These are phyloP conservation scores for Oryzias curvinotus DNA, from an alignment of 2,113 vertebrate species.

Conservation along the genomic window DNA sequence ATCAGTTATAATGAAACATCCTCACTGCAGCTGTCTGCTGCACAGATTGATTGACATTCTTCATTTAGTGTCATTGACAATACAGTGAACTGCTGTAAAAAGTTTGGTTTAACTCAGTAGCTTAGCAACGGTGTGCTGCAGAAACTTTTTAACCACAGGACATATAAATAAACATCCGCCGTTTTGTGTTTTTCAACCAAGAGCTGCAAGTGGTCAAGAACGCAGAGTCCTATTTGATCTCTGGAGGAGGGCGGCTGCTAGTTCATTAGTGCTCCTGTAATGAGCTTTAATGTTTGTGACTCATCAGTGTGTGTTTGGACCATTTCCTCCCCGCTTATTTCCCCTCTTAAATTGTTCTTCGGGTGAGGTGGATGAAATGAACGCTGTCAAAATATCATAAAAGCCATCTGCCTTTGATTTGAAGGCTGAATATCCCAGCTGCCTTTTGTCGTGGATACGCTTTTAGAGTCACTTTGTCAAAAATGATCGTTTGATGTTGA, in stretches of 20 bases:
- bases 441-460: slow-evolving; percentile 33
- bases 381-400: slow-evolving; percentile 25
- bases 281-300: slow-evolving; percentile 33
- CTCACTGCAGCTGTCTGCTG: neutral
- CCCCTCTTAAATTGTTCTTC: neutral
- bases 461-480: neutral
- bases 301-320: slow-evolving; percentile 2
- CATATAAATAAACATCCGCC: slow-evolving; percentile 2
- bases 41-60: neutral
- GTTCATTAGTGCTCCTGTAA: slow-evolving; percentile 34
- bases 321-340: neutral
- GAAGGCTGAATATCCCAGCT: slow-evolving; percentile 12
- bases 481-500: neutral
- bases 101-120: slow-evolving; percentile 26
- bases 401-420: slow-evolving; percentile 26
- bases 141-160: neutral
- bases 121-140: slow-evolving; percentile 55
- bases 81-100: neutral
- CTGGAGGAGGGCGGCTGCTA: slow-evolving; percentile 11
- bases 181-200: slow-evolving; percentile 6
- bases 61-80: neutral
- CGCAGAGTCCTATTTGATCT: slow-evolving; percentile 36
- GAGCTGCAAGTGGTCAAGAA: slow-evolving; percentile 4
- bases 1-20: neutral
- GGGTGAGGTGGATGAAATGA: neutral